A percentile compares a stretch with the other conserved stretches of the same genome.
phyloP scores from a whole-genome alignment of 1,140 invertebrate genomes.

The Pseudomyrmex pallidus region DNA sequence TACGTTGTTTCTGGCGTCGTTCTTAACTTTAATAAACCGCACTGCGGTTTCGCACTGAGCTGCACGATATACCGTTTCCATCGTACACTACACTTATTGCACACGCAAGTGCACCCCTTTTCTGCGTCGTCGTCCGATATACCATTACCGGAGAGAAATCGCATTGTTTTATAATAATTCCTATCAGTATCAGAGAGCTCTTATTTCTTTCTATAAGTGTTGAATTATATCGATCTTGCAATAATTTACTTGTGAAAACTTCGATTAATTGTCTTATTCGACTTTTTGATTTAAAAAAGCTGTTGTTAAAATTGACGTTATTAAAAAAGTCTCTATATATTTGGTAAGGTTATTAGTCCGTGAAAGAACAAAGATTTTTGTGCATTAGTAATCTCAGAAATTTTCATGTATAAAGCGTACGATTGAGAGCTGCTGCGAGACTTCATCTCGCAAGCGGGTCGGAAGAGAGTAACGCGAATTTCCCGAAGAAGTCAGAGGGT shows the following conservation, averaged over 20 bases:
- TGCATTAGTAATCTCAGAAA: not conserved
- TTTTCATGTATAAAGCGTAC: not conserved
- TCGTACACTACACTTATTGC: slow-evolving; percentile 37
- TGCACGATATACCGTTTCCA: slow-evolving; percentile 41
- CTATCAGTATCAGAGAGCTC: too few species aligned
- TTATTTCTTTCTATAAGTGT: too few species aligned
- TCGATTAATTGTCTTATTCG: too few species aligned
- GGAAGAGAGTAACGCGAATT: slow-evolving; percentile 52
- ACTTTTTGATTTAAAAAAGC: not conserved
- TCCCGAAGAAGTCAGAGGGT: slow-evolving; percentile 24
- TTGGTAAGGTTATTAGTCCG: not conserved
- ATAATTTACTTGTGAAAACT: not conserved
- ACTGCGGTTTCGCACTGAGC: slow-evolving; percentile 45
- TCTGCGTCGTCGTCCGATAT: slow-evolving; percentile 10
- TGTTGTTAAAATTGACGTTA: not conserved
- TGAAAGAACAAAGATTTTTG: slow-evolving; percentile 17
- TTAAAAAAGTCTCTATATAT: not conserved
- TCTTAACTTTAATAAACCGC: slow-evolving; percentile 49
- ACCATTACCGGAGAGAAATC: slow-evolving; percentile 5
- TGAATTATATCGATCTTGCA: not conserved
- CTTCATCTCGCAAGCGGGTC: slow-evolving; percentile 31
- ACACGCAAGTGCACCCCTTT: slow-evolving; percentile 30
- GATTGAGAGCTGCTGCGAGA: not conserved
- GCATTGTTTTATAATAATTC: not conserved
- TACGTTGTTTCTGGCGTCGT: slow-evolving; percentile 48